A percentile compares a stretch with the other conserved stretches of the same genome.
phyloP scores from a whole-genome alignment of 2,797 vertebrate species.

The Myotis planiceps region DNA sequence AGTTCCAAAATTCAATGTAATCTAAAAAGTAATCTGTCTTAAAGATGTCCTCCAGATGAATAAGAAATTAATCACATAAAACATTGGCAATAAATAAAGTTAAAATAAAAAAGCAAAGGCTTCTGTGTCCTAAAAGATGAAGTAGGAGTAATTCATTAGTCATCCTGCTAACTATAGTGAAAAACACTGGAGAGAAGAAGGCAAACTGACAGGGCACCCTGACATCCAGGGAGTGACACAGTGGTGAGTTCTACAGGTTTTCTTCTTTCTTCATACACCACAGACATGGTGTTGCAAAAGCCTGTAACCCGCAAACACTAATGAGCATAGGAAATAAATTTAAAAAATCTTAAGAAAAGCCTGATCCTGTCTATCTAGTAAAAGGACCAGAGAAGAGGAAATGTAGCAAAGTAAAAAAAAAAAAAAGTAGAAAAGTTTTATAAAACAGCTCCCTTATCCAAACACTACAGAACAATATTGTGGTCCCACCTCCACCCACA shows the following conservation, averaged over 20 bases:
- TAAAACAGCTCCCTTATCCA: neutral
- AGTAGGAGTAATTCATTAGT: neutral
- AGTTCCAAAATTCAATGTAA: neutral
- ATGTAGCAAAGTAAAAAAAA: neutral
- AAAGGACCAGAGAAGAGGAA: neutral
- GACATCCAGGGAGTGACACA: neutral
- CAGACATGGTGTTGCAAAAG: neutral
- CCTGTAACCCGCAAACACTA: neutral
- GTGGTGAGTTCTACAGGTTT: neutral
- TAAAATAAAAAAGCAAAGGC: neutral
- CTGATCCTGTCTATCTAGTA: neutral
- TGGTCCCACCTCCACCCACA: fast-evolving
- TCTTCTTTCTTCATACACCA: neutral
- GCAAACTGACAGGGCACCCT: fast-evolving
- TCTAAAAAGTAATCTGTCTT: neutral
- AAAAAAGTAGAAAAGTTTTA: neutral
- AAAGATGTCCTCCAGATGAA: neutral
- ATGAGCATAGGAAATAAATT: neutral
- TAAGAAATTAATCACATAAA: neutral
- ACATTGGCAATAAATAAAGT: neutral
- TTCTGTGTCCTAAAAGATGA: neutral
- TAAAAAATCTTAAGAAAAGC: neutral
- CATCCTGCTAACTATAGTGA: neutral
- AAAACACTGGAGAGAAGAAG: neutral
- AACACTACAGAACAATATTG: neutral